A percentile compares a stretch with the other conserved stretches of the same genome.
Conservation (phyloP, 2,888 invertebrate genomes). For the Hypolimnas misippus region DNA sequence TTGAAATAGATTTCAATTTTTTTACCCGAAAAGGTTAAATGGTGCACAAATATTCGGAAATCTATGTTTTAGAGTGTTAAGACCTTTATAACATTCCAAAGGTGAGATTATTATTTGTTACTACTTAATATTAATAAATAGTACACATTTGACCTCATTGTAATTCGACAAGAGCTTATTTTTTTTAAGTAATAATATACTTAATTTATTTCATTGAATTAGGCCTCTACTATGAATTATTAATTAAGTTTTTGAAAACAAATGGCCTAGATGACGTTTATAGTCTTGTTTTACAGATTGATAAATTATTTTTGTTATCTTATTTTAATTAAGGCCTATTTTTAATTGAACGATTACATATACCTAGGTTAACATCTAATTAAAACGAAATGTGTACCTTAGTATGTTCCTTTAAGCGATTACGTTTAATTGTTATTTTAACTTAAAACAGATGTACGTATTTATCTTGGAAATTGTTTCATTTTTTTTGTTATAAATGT, state of each 20-base stretch:
- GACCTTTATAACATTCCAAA: slow-evolving; percentile 17
- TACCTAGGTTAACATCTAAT: background rate
- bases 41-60: background rate
- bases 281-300: background rate
- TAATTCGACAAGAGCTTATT: background rate
- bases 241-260: background rate
- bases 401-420: slow-evolving; percentile 6
- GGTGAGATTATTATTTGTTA: background rate
- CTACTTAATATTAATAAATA: background rate
- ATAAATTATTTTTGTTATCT: background rate
- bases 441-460: background rate
- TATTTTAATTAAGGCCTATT: background rate
- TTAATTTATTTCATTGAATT: too few species aligned
- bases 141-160: background rate
- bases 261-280: too few species aligned
- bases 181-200: background rate
- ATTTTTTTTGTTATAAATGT: slow-evolving; percentile 5
- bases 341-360: slow-evolving; percentile 6
- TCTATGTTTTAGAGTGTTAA: background rate
- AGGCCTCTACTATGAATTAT: background rate
- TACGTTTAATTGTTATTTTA: slow-evolving; percentile 10
- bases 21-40: too few species aligned
- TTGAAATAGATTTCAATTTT: too few species aligned
- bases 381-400: slow-evolving; percentile 9
- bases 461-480: background rate